Evolutionary conservation across 2,797 vertebrate species (phyloP), one percentile per base, ranked within the genome.

Genomic region (Tauraco hartlaubi): DNA sequence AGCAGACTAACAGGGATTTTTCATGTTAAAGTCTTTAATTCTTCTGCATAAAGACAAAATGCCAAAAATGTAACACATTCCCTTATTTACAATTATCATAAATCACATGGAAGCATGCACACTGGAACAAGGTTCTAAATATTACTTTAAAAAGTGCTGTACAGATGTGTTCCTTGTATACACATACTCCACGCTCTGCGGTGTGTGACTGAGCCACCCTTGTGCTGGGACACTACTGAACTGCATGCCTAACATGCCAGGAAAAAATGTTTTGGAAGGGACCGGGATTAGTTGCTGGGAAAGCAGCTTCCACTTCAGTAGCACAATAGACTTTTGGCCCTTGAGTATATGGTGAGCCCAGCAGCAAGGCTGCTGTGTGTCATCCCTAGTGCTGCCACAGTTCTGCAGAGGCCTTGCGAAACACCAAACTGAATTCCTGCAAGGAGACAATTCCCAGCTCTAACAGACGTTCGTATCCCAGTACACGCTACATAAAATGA

Each of bases 1-100:
- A 86, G 8, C 19, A 59, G 43, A 83, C 35, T 31, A 92, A 31
- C 4, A 18, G 39, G 5, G 15, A 74, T 68, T 72, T 85, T 93
- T 78, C 3, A 55, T 63, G 39, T 79, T 48, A 6, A 56, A 86
- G 37, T 66, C 28, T 94, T 97, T 96, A 89, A 74, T 95, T 90
- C 37, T 75, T 92, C 48, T 58, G 54, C 88, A 78, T 84, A 88
- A 95, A 88, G 88, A 81, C 88, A 86, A 88, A 75, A 35, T 78
- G 39, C 48, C 77, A 67, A 76, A 90, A 84, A 18, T 9, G 31
- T 58, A 68, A 76, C n/a, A 46, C 58, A 76, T 69, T 78, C 79
- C 82, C 26, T 56, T 85, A 92, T 94, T 87, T 95, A 94, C 80
- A 95, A 11, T 51, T 41, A 58, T 23, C 56, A 80, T 28, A 85